phyloP scores from a whole-genome alignment of 92 coral and sea anemone genomes.

The Muricea muricata region DNA sequence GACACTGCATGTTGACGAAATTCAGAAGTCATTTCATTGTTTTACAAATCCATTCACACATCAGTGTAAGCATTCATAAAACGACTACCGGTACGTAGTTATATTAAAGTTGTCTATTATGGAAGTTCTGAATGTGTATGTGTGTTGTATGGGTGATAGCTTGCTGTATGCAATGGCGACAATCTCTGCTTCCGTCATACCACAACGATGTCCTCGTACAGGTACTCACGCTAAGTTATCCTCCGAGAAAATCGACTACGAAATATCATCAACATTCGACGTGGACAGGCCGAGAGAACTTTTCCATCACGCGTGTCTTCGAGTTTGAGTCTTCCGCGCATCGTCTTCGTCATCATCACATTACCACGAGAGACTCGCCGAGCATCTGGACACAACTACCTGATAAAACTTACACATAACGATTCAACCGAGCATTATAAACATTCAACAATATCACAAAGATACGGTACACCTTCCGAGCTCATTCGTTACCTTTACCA shows the following conservation, averaged over 20 bases:
- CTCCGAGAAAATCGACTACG: too few species aligned
- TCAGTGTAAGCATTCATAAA: too few species aligned
- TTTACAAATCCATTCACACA: too few species aligned
- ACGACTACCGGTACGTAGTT: too few species aligned
- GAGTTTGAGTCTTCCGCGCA: too few species aligned
- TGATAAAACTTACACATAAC: constrained; percentile 9
- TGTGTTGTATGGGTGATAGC: neutral
- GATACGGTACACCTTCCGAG: neutral
- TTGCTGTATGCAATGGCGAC: neutral
- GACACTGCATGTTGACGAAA: neutral
- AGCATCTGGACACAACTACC: neutral
- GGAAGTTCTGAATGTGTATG: too few species aligned
- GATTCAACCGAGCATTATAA: constrained; percentile 7
- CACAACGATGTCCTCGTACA: neutral
- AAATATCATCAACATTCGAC: neutral
- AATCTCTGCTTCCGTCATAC: neutral
- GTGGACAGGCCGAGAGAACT: neutral
- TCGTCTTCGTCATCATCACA: neutral
- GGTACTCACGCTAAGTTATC: constrained; percentile 28
- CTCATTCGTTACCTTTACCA: constrained; percentile 4
- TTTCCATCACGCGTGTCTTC: too few species aligned
- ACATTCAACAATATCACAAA: neutral
- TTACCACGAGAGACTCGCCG: neutral
- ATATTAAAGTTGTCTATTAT: too few species aligned
- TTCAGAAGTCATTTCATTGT: too few species aligned